Evolutionary conservation across 2,113 vertebrate species (phyloP).

Genomic region (Myrmophylax atrothorax): DNA sequence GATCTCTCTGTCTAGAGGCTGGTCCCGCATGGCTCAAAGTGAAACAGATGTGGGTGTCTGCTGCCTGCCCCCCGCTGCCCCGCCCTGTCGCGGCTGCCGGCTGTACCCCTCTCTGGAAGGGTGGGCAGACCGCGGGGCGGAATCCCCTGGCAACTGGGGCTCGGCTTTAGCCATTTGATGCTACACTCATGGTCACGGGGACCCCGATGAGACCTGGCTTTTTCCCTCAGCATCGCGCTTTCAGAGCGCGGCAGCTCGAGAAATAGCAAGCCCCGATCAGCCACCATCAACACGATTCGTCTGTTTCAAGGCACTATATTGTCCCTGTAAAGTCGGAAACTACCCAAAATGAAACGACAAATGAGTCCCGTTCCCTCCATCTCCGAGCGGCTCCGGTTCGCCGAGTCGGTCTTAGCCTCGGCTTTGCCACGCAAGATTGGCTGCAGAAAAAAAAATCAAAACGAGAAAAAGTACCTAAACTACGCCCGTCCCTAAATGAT

Average conservation of each 20-base stretch:
- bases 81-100: not conserved
- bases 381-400: not conserved
- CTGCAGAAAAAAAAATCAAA: constrained; percentile 18
- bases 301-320: not conserved
- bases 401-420: not conserved
- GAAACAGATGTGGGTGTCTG: not conserved
- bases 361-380: not conserved
- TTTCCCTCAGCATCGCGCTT: not conserved
- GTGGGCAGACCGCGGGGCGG: not conserved
- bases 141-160: not conserved
- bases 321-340: not conserved
- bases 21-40: not conserved
- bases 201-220: not conserved
- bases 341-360: not conserved
- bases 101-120: not conserved
- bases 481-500: not conserved
- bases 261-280: not conserved
- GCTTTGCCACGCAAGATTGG: not conserved
- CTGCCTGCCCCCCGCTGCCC: not conserved
- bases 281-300: not conserved
- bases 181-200: not conserved
- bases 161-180: not conserved
- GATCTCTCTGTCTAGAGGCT: not conserved
- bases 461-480: constrained; percentile 40
- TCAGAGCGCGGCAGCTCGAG: not conserved